Evolutionary conservation across 1,140 invertebrate genomes (phyloP).

Genomic region (Sinella curviseta): DNA sequence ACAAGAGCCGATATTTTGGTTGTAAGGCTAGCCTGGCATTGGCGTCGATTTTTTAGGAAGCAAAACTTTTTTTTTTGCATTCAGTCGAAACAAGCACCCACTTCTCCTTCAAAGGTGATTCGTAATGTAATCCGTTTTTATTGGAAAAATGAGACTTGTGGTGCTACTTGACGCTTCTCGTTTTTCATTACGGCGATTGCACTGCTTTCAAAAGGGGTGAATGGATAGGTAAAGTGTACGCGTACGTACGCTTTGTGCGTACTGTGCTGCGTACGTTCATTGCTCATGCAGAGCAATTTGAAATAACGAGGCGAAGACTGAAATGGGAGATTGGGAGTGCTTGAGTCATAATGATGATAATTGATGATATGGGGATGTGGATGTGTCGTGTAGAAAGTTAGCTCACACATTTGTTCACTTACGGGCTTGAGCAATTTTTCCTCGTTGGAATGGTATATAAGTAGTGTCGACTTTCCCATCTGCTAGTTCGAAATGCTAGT

Average conservation of each 20-base stretch:
- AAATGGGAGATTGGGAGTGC: not conserved
- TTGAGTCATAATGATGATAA: not conserved
- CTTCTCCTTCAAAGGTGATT: not conserved
- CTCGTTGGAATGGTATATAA: no score
- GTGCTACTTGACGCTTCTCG: not conserved
- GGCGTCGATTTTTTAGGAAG: not conserved
- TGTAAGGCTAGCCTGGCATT: not conserved
- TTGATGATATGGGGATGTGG: not conserved
- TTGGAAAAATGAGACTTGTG: constrained; percentile 7
- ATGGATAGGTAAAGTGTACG: not conserved
- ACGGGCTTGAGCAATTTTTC: no score
- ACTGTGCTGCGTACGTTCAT: not conserved
- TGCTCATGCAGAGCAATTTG: not conserved
- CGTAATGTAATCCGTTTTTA: not conserved
- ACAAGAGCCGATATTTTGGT: not conserved
- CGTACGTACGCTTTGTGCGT: not conserved
- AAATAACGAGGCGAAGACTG: not conserved
- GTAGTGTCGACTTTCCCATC: no score
- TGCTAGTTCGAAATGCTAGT: no score
- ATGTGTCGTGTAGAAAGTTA: not conserved
- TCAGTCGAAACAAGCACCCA: not conserved
- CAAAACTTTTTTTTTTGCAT: not conserved
- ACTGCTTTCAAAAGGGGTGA: not conserved
- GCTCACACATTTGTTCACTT: no score
- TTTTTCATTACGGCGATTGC: constrained; percentile 13